Evolutionary conservation across 92 coral and sea anemone species (phyloP), one percentile per base, ranked within the genome.

Genomic region (Umimayanthus kanabou): DNA sequence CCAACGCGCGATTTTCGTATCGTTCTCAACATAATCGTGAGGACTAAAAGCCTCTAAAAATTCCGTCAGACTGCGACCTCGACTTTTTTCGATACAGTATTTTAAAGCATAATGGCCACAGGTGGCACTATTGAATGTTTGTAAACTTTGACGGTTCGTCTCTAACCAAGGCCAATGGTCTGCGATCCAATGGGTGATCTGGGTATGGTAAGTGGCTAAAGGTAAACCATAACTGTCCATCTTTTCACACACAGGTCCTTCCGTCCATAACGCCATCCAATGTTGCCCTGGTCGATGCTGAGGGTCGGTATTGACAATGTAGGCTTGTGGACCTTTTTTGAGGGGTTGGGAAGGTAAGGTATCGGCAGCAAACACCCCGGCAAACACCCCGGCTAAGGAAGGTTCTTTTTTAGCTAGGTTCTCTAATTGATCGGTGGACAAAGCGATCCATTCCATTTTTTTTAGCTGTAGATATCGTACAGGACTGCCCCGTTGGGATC

Each of bases 171-270:
- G 0, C 69, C 69, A 80, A 58, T 80, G 85, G 9, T 7, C 0
- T 10, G 26, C 28, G 4, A 80, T 11, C 85, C 85, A 80, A 11
- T n/a, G n/a, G n/a, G n/a, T n/a, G n/a, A n/a, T n/a, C n/a, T n/a
- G 70, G 57, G 85, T 33, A 4, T 37, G 2, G 16, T 80, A 18
- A 9, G 85, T 58, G 29, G 73, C 30, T 0, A 80, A 29, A 61
- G 85, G 85, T 58, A 80, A 20, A 13, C 85, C 85, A 15, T 80
- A 80, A 58, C 85, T 80, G 29, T 80, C 85, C 85, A 80, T 80
- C 15, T 11, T 0, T 57, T 80, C 28, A 61, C 85, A 80, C 0
- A 80, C 2, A 3, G 9, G 0, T 0, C 28, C 72, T 0, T 80
- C 49, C 50, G 85, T 80, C 85, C 85, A 80, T 13, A 80, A 5